Base-by-base conservation (phyloP, 2,888 invertebrate genomes). In the Dolichomitus sp. region DNA sequence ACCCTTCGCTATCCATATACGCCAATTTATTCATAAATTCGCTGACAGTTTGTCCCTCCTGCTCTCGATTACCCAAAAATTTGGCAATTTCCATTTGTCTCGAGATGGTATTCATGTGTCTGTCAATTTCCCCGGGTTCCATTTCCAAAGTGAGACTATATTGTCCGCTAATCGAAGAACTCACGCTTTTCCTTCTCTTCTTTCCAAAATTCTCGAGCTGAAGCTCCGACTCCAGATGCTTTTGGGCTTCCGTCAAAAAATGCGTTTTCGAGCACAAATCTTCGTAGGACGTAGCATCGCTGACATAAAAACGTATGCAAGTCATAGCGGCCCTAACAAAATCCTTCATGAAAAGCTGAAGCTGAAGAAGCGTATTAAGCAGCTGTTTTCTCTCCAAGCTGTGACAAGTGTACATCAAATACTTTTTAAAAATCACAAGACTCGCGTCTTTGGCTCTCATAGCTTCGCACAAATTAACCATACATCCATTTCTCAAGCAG, bases 11-110 rank as follows among this genome's bases (percentile, higher is more conserved):
- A 54, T 91, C 90, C 84, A 91, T 89, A 30, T 87, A 90, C 5
- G 89, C 88, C 4, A 93, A 87, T 23, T 90, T 84, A 27, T 78
- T 89, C 14, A 93, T 84, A 80, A 91, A 91, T 45, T 89, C 86
- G 17, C 66, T 83, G 0, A 91, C 88, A 0, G 79, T 37, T 77
- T 91, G 87, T 1, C 95, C 95, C 72, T 93, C 94, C 12, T 93
- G 93, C 91, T 97, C 97, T 84, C 96, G 96, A 3, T 94, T 94
- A 0, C 96, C 95, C 23, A 98, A 92, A 91, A 96, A 97, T 87
- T 97, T 96, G 0, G 96, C 96, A 0, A 98, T 95, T 88, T 98
- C 98, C 87, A 97, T 96, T 92, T 98, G 98, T n/a, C 97, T 94
- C 5, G 95, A 95, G 85, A 98, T 96, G 0, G 97, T 97, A 76